Base-by-base conservation (phyloP, 1,140 invertebrate species). In the Pararge aegeria region DNA sequence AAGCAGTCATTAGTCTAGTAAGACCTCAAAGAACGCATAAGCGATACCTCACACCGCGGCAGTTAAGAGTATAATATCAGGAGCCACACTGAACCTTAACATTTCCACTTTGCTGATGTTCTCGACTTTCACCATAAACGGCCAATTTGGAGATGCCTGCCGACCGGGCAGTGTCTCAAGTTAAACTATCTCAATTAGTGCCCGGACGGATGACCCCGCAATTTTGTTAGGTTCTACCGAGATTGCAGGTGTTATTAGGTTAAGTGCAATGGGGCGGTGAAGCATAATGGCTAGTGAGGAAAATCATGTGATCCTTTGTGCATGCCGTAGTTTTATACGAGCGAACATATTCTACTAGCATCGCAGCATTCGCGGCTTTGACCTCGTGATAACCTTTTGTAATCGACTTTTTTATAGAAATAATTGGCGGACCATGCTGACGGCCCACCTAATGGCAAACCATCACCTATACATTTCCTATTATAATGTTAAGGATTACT, bases 181-280 rank as follows among this genome's bases (percentile, higher is more conserved):
- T 76, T 78, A 83, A 87, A 85, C 83, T 83, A 84, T 89, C 86
- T 89, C 86, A 89, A 89, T 89, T 87, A 89, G 86, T 73, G 75
- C 70, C 74, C 73, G 69, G 73, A 82, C 81, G 78, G 83, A 87
- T 86, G 86, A 89, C 83, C 82, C 76, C 70, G 79, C 72, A 82
- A 86, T 88, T 88, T 84, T 68, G 80, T 73, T 78, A 77, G 78
- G 70, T 76, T 75, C 73, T 69, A 73, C 66, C 63, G 66, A 76
- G 76, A 82, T 84, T 82, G 74, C 73, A 49, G 66, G 66, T 70
- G 73, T 71, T 83, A 80, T 82, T 77, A 78, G 82, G 73, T 76
- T 84, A 81, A 84, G 75, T 80, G 77, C 73, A 77, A 73, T 55
- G 68, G 69, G 61, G 60, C 68, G 61, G 65, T 66, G 60, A 58